phyloP scores from a whole-genome alignment of 2,113 vertebrate genomes.

The Grantiella picta region DNA sequence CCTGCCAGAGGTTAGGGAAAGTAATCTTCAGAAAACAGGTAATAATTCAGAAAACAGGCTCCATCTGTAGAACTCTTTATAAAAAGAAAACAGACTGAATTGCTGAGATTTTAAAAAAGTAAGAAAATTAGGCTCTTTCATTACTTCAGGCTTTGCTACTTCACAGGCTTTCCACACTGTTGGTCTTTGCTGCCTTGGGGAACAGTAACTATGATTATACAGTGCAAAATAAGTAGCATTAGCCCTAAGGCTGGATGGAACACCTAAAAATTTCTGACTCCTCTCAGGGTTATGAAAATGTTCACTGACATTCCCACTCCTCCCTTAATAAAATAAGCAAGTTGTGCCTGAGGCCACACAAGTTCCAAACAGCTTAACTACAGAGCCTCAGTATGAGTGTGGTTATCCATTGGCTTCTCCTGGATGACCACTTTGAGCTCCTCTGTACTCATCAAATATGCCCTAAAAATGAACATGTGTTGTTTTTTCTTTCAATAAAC shows the following conservation, averaged over 20 bases:
- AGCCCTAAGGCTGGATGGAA: neutral
- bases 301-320: neutral
- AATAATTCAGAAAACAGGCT: neutral
- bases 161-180: conserved; percentile 16
- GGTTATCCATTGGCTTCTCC: neutral
- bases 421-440: neutral
- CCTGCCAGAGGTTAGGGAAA: neutral
- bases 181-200: neutral
- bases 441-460: neutral
- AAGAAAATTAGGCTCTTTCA: neutral
- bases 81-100: conserved; percentile 7
- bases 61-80: neutral
- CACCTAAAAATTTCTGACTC: neutral
- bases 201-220: neutral
- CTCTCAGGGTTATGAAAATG: conserved; percentile 45
- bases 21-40: neutral
- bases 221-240: neutral
- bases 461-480: neutral
- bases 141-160: neutral
- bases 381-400: neutral
- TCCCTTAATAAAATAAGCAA: neutral
- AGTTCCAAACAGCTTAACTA: neutral
- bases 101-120: neutral
- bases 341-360: neutral
- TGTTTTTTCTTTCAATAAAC: neutral